Evolutionary conservation across 2,888 invertebrate genomes (phyloP), one percentile per base, ranked within the genome.

Genomic region (Meghimatium bilineatum): DNA sequence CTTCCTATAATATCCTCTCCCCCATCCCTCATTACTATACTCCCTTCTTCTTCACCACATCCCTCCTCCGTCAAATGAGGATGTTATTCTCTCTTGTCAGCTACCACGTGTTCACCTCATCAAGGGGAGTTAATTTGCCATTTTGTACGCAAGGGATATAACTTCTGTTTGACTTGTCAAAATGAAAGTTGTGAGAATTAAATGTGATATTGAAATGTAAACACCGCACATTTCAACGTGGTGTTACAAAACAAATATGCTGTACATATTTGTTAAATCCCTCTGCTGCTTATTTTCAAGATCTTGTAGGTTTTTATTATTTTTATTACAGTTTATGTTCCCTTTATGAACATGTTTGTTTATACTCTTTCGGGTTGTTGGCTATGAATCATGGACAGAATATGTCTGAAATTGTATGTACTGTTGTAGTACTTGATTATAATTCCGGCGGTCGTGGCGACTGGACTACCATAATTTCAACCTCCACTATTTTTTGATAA

Each of bases 51-150:
- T 23, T 56, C 17, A 2, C 56, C 56, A 12, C 17, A 3, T 23
- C 56, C 23, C 17, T 23, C 2, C 20, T 56, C 56, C 66, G 2
- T 32, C 67, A 34, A 12, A 8, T 14, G 29, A 20, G 8, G 32
- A 17, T 36, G 17, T 52, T 74, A 52, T 52, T 74, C 32, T 52
- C 49, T 17, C 74, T 74, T 52, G 52, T 52, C 74, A n/a, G 17
- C 32, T 6, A n/a, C 49, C 74, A 74, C 74, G 52, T 74, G 74
- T 52, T 74, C 49, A 23, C 26, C 52, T 74, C 74, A 49, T 74
- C 74, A 74, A 74, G 74, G n/a, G 74, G 74, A 74, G 74, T 52
- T 74, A 74, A 74, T 74, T 74, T 74, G 74, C 74, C 74, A 52
- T 74, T 49, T 29, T 74, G 52, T 49, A 52, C 20, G 29, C 74